A percentile compares a stretch with the other conserved stretches of the same genome.
Evolutionary conservation across 2,888 invertebrate species (phyloP).

Genomic region (Tipula helvola): DNA sequence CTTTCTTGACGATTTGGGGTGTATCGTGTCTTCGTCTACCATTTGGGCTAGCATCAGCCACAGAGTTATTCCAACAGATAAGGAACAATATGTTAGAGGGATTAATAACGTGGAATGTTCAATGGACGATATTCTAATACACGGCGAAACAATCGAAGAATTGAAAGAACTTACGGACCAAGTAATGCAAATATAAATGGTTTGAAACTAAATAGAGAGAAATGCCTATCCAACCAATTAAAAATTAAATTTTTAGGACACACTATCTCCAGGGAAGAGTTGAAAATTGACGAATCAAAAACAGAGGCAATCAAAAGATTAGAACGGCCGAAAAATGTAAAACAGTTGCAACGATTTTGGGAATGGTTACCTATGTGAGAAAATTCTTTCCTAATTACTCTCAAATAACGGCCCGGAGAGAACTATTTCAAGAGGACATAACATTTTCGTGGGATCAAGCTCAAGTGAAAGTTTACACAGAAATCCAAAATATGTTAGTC

Average conservation of each 20-base stretch:
- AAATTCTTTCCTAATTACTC: background rate
- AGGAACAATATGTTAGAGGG: background rate
- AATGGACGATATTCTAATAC: no score
- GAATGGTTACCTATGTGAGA: no score
- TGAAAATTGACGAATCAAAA: no score
- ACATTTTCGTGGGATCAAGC: background rate
- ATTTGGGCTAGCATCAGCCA: background rate
- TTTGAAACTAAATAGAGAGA: no score
- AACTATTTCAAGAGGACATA: background rate
- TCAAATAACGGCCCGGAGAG: background rate
- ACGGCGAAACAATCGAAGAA: no score
- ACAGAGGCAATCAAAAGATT: background rate
- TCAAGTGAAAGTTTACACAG: no score
- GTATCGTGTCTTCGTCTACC: background rate
- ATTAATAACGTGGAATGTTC: background rate
- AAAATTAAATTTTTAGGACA: background rate
- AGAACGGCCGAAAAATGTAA: background rate
- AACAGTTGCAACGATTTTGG: background rate
- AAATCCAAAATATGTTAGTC: no score
- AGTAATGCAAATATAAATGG: background rate
- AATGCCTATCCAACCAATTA: background rate
- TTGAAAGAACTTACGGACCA: background rate
- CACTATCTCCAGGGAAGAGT: background rate
- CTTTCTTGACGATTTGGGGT: background rate
- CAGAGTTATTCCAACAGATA: background rate